Evolutionary conservation across 2,797 vertebrate genomes (phyloP).

Genomic region (Esox lucius): DNA sequence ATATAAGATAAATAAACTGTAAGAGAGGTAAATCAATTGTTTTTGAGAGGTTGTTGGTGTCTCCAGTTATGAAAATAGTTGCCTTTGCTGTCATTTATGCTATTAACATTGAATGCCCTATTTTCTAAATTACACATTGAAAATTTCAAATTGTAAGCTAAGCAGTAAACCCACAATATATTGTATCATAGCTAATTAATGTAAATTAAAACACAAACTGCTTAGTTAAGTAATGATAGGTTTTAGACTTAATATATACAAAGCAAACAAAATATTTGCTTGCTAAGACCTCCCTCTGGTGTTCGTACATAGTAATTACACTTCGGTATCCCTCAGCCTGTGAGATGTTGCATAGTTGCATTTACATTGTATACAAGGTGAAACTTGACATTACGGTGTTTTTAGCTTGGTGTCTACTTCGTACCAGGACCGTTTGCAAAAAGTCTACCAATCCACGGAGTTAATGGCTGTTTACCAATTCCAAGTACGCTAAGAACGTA

Average conservation of each 20-base stretch:
- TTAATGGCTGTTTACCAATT: too few species aligned
- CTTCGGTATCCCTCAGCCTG: neutral
- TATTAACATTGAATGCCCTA: neutral
- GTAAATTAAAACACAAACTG: neutral
- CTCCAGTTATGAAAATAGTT: neutral
- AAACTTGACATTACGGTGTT: neutral
- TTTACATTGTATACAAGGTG: neutral
- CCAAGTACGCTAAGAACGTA: too few species aligned
- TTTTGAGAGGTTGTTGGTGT: neutral
- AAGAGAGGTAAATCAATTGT: neutral
- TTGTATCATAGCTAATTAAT: neutral
- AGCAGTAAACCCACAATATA: neutral
- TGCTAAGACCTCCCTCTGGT: conserved; percentile 23
- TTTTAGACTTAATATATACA: neutral
- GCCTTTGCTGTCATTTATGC: neutral
- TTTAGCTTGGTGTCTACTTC: neutral
- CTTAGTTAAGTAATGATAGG: neutral
- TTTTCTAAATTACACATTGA: neutral
- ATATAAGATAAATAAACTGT: too few species aligned
- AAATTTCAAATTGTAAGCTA: neutral
- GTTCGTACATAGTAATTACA: neutral
- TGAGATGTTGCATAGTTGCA: neutral
- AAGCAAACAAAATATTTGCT: neutral
- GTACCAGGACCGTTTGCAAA: neutral
- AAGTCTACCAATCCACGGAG: neutral